phyloP scores from a whole-genome alignment of 2,113 vertebrate species.

The Aptenodytes patagonicus region DNA sequence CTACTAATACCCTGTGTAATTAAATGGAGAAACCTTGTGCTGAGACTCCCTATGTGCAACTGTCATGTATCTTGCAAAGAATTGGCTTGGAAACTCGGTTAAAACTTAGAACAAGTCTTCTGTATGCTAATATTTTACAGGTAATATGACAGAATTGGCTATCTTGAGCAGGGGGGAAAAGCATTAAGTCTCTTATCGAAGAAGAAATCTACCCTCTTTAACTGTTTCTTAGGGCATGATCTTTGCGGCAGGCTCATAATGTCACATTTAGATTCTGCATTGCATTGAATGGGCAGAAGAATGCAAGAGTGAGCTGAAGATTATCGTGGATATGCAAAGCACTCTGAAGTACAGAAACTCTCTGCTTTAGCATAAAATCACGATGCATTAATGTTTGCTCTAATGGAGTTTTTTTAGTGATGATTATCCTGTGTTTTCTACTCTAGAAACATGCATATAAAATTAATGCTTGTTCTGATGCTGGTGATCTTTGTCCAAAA shows the following conservation, averaged over 20 bases:
- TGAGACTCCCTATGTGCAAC: slow-evolving; percentile 22
- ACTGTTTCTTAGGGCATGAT: slow-evolving; percentile 48
- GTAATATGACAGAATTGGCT: neutral
- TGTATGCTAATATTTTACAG: neutral
- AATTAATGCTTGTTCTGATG: slow-evolving; percentile 46
- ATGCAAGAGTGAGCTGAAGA: neutral
- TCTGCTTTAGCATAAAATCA: neutral
- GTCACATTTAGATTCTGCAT: neutral
- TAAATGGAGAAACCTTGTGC: neutral
- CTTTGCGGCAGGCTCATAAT: slow-evolving; percentile 41
- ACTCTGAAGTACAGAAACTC: neutral
- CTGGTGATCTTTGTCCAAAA: slow-evolving; percentile 54
- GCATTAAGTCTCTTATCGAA: neutral
- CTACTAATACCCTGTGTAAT: neutral
- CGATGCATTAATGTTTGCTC: neutral
- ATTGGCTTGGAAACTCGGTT: slow-evolving; percentile 49
- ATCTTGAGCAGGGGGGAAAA: neutral
- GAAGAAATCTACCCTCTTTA: neutral
- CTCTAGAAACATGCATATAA: neutral
- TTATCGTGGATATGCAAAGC: neutral
- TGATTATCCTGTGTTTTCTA: slow-evolving; percentile 32
- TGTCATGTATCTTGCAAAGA: neutral
- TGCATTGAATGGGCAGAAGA: slow-evolving; percentile 10
- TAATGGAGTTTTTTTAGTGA: neutral
- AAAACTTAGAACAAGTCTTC: neutral